A percentile compares a stretch with the other conserved stretches of the same genome.
Conservation (phyloP, 2,113 vertebrate species). For the Oreocharis arfaki region DNA sequence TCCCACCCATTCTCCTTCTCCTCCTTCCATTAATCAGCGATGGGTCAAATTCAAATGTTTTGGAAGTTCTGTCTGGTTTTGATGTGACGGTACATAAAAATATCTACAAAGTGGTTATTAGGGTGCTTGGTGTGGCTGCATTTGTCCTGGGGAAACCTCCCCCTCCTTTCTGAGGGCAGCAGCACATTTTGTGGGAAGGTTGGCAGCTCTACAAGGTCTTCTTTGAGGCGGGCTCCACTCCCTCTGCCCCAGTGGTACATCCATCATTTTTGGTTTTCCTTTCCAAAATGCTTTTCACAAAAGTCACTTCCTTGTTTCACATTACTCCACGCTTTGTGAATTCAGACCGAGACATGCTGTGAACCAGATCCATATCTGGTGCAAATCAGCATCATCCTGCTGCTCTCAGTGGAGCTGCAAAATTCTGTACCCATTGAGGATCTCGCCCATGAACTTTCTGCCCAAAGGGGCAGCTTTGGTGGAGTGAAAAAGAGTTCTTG, state of each 20-base stretch:
- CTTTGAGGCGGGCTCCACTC: conserved; percentile 39
- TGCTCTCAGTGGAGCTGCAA: conserved; percentile 7
- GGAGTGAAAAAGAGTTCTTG: not conserved
- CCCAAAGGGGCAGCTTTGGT: not conserved
- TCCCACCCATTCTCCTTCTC: conserved; percentile 54
- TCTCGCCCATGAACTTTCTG: not conserved
- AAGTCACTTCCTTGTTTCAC: conserved; percentile 66
- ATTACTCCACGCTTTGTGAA: conserved; percentile 57
- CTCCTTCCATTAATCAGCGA: conserved; percentile 53
- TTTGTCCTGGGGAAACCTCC: conserved; percentile 50
- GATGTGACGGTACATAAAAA: conserved; percentile 45
- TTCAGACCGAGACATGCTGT: conserved; percentile 19
- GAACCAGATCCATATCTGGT: conserved; percentile 18
- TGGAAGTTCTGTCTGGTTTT: conserved; percentile 39
- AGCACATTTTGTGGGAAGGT: conserved; percentile 45
- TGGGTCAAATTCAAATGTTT: conserved; percentile 49
- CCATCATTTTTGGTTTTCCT: conserved; percentile 64
- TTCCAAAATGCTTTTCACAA: conserved; percentile 66
- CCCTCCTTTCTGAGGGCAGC: conserved; percentile 7
- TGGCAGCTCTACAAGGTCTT: conserved; percentile 63
- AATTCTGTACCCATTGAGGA: not conserved
- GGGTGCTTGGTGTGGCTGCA: conserved; percentile 35
- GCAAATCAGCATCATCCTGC: conserved; percentile 39
- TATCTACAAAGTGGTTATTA: conserved; percentile 30
- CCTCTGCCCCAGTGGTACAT: conserved; percentile 60